Conservation (phyloP, 2,888 invertebrate species). For the Hydrotaea diabolus region DNA sequence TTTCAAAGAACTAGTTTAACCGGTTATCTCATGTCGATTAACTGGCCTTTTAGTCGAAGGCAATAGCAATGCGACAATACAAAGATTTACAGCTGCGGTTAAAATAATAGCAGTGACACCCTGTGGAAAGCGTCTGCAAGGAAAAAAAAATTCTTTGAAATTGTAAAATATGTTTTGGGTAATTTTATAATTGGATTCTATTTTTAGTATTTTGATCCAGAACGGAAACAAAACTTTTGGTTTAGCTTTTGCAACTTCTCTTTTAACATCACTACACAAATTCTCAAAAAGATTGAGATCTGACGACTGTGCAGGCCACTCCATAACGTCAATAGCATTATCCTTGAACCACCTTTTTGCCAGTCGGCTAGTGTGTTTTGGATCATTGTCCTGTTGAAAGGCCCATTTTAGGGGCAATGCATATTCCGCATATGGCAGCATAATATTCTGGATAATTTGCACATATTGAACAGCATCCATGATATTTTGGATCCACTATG, state of each 20-base stretch:
- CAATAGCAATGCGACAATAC: too few relatives aligned
- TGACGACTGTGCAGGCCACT: not conserved
- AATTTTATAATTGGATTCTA: too few relatives aligned
- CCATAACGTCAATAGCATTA: not conserved
- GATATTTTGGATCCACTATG: not conserved
- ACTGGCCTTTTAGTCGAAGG: too few relatives aligned
- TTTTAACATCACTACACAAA: constrained; percentile 2
- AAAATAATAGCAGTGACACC: too few relatives aligned
- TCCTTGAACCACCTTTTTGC: not conserved
- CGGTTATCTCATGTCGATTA: too few relatives aligned
- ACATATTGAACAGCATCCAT: not conserved
- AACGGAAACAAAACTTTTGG: not conserved
- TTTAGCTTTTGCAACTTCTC: not conserved
- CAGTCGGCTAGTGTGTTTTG: not conserved
- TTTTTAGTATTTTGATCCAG: too few relatives aligned
- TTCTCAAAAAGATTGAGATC: not conserved
- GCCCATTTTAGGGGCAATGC: constrained; percentile 3
- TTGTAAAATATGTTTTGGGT: too few relatives aligned
- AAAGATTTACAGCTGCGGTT: too few relatives aligned
- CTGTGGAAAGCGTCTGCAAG: too few relatives aligned
- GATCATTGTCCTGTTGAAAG: not conserved
- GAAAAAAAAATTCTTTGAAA: too few relatives aligned
- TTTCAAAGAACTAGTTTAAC: too few relatives aligned
- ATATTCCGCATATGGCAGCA: not conserved
- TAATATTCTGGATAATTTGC: not conserved